Evolutionary conservation across 2,888 invertebrate genomes (phyloP), one percentile per base, ranked within the genome.

Genomic region (Horisme vitalbata): DNA sequence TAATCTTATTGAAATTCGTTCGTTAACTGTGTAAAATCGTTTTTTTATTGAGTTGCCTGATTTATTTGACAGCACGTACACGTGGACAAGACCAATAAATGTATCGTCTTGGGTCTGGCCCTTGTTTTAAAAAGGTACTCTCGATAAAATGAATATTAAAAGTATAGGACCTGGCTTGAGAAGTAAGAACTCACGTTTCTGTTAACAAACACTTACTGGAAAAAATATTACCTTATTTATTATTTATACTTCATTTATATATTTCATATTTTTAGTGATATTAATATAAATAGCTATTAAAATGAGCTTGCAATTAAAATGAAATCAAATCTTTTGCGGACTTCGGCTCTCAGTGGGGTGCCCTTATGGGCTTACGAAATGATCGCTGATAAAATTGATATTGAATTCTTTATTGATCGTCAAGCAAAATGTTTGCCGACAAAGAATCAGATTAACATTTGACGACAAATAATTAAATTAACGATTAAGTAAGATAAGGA

Each of bases 51-150:
- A 71, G 65, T 64, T 63, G 65, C 48, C 74, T 84, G 85, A 86
- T 88, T 88, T 88, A 87, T 87, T 68, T 74, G 79, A 80, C 80
- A 75, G 69, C 65, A 59, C 59, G 56, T 65, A 76, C 80, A 76
- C 73, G 77, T 73, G 68, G 75, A 71, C 68, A 77, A 76, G 75
- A 60, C 73, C 80, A 79, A 79, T 80, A 76, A 82, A 83, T 80
- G 84, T 80, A 72, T 75, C 75, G 73, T 75, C 73, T 70, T 67
- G 69, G 69, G 61, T 63, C 63, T 52, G 77, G 75, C 69, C 78
- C 83, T 82, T 86, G 84, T 86, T 85, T 80, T 71, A 59, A 64
- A 63, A 63, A 63, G 56, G 51, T 49, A 55, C 43, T 52, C 51
- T 43, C 62, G 50, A 65, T 65, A 65, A 68, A 68, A 36, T 28